Conservation (phyloP, 1,140 invertebrate genomes). For the Himalopsyche phryganea region DNA sequence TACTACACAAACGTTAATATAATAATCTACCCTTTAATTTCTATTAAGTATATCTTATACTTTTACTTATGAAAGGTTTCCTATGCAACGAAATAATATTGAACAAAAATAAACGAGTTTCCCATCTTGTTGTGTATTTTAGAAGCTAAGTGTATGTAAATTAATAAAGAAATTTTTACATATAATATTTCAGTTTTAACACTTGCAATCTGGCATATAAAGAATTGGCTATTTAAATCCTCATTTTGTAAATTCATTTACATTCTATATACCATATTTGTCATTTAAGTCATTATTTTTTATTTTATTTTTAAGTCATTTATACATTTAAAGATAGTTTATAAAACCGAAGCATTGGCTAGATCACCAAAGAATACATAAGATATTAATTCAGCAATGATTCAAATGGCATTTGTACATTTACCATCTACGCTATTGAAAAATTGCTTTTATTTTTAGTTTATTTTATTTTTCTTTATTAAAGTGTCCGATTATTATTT, state of each 20-base stretch:
- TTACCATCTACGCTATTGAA: background rate
- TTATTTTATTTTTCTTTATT: background rate
- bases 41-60: background rate
- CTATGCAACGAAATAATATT: background rate
- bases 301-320: conserved; percentile 11
- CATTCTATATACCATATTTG: too few relatives aligned
- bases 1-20: too few relatives aligned
- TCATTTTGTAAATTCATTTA: background rate
- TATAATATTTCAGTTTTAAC: background rate
- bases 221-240: background rate
- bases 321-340: background rate
- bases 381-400: background rate
- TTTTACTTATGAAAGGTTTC: background rate
- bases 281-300: background rate
- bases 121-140: background rate
- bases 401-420: background rate
- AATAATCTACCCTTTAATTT: too few relatives aligned
- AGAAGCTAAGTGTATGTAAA: background rate
- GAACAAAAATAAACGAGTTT: background rate
- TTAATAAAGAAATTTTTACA: background rate
- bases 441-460: background rate
- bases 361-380: conserved; percentile 33
- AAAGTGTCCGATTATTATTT: too few relatives aligned
- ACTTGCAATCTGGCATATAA: background rate
- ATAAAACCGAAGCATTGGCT: conserved; percentile 23